These are phyloP conservation scores for Podarcis muralis DNA, from an alignment of 2,113 vertebrate species.

Conservation along the genomic window DNA sequence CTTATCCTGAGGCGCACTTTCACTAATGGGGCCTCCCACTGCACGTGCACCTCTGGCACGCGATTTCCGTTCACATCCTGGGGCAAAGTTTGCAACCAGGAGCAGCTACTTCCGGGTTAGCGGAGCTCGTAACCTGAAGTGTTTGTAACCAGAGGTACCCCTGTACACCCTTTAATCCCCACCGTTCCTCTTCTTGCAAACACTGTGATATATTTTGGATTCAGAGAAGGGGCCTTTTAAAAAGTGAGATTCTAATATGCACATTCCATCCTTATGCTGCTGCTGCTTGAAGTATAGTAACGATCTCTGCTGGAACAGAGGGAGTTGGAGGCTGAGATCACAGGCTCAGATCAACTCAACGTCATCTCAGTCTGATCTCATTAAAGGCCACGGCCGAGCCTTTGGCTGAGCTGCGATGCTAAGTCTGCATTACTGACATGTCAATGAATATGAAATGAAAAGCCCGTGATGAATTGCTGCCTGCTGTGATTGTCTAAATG, in stretches of 20 bases:
- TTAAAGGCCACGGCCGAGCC: conserved; percentile 40
- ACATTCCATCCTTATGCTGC: conserved; percentile 26
- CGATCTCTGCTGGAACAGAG: neutral
- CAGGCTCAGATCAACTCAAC: conserved; percentile 58
- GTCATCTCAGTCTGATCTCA: conserved; percentile 42
- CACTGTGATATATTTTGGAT: conserved; percentile 6
- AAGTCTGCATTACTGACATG: conserved; percentile 47
- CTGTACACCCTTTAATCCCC: neutral
- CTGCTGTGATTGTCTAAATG: conserved; percentile 62
- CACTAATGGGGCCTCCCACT: too few species aligned
- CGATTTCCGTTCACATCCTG: too few species aligned
- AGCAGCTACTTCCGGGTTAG: too few species aligned
- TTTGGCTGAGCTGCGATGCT: conserved; percentile 43
- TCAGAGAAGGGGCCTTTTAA: neutral
- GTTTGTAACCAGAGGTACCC: too few species aligned
- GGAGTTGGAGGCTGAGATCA: conserved; percentile 48
- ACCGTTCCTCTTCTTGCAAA: neutral
- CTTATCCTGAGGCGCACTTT: too few species aligned
- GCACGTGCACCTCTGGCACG: too few species aligned
- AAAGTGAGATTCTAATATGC: conserved; percentile 19
- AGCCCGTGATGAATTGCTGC: conserved; percentile 62
- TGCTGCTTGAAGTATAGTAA: conserved; percentile 49
- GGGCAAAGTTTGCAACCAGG: too few species aligned
- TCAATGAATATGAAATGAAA: conserved; percentile 65
- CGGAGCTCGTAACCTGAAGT: too few species aligned